Percentiles rank a stretch among this genome's conserved stretches.
Evolutionary conservation across 2,113 vertebrate genomes (phyloP).

Genomic region (Pteropus alecto): DNA sequence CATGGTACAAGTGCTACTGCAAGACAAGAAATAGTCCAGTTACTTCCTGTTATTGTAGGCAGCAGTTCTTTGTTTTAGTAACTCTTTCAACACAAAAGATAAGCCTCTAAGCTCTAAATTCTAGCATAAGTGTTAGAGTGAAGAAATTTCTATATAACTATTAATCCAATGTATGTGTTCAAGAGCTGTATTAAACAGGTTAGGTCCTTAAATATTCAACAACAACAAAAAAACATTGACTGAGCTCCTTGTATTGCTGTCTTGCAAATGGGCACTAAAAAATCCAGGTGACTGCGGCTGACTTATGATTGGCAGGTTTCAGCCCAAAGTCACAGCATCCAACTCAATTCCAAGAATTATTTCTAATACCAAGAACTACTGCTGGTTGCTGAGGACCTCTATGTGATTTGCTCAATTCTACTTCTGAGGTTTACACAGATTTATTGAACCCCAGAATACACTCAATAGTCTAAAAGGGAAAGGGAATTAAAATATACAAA

Average conservation of each 20-base stretch:
- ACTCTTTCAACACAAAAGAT: slow-evolving; percentile 30
- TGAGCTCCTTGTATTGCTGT: neutral
- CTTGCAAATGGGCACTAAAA: slow-evolving; percentile 8
- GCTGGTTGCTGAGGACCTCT: slow-evolving; percentile 17
- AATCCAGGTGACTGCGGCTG: neutral
- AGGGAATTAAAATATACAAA: neutral
- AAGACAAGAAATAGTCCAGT: slow-evolving; percentile 71
- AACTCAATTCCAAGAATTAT: slow-evolving; percentile 15
- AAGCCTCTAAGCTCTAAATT: neutral
- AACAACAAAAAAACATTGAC: neutral
- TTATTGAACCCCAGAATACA: neutral
- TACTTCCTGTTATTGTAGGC: slow-evolving; percentile 43
- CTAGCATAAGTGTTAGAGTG: neutral
- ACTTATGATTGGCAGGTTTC: neutral
- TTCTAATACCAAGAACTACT: slow-evolving; percentile 49
- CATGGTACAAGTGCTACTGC: slow-evolving; percentile 91
- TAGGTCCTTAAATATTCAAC: slow-evolving; percentile 8
- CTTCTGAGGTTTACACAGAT: slow-evolving; percentile 41
- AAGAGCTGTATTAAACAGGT: neutral
- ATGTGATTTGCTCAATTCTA: slow-evolving; percentile 58
- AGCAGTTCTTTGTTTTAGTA: slow-evolving; percentile 33
- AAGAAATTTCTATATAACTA: slow-evolving; percentile 4
- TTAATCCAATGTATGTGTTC: neutral
- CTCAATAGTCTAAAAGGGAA: neutral
- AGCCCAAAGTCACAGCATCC: neutral